Base-by-base conservation (phyloP, 2,797 vertebrate species). In the Lutjanus argentimaculatus region DNA sequence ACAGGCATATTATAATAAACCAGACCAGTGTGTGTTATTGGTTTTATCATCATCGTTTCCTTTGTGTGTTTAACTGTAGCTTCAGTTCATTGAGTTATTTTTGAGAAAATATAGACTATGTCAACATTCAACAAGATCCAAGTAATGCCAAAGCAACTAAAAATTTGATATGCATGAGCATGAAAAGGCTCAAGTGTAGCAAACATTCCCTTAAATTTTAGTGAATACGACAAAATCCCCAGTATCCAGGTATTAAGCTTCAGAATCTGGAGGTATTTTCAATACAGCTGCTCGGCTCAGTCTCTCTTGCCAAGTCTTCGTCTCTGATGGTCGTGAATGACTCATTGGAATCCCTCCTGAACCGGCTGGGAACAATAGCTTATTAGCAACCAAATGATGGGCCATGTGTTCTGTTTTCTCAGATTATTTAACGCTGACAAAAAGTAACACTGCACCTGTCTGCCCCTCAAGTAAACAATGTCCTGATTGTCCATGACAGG, bases 271-370 rank as follows among this genome's bases (percentile, higher is more conserved):
- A 80, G 36, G 73, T 67, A 30, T 67, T 89, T 72, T 69, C 25
- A 48, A 43, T 70, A 42, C 75, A 83, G 72, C 84, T 72, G 69
- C 67, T 75, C 22, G 14, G n/a, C 45, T 42, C 63, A 14, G 19
- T 71, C n/a, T 65, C 57, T 69, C 49, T 42, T 75, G 79, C 77
- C 72, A 87, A 80, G 75, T 75, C 42, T 22, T 77, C 25, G n/a
- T 76, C 40, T 80, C 40, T 43, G 48, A 36, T 14, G 0, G 48
- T 57, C 4, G 45, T 40, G 4, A 59, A 51, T 82, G 78, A 85
- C 61, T 87, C 80, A 83, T 53, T 65, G 59, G n/a, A 72, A 67
- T 89, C 68, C 76, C 62, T 83, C 57, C 57, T 79, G 80, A 85
- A 85, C 64, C 6, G 16, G 72, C 43, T 80, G 30, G 64, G 72